Base-by-base conservation (phyloP, 2,888 invertebrate genomes). In the Idaea biselata region DNA sequence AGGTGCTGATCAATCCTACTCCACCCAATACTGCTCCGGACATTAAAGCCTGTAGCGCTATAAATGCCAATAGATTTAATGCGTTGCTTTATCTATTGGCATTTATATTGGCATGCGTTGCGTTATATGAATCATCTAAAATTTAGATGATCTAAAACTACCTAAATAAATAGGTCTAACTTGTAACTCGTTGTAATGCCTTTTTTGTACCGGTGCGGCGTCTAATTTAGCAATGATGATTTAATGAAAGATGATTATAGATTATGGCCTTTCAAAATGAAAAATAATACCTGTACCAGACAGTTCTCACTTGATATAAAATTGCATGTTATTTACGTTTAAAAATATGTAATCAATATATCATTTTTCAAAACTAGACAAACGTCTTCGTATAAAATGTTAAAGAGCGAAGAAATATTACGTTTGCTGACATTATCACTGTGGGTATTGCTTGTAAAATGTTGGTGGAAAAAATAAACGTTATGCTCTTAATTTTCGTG, bases 311-410 rank as follows among this genome's bases (percentile, higher is more conserved):
- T 65, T 55, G 16, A 33, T n/a, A n/a, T n/a, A n/a, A 69, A 80
- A 74, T 83, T 76, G 75, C 73, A 66, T 70, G 68, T 74, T 68
- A 73, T 70, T 64, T 65, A 63, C 67, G 71, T 73, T 25, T 70
- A 54, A 66, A 68, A 65, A 61, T 63, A 68, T 78, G 65, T 75
- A 72, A 84, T 87, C 79, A 82, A 79, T 80, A 77, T 76, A 72
- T 82, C 76, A 81, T 67, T 64, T 67, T 59, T 62, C 58, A 44
- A 72, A 73, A 76, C 72, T 73, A 74, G 66, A 62, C 66, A 63
- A 70, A 66, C 68, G 67, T 70, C 68, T 73, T 63, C 60, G 63
- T 80, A 78, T 84, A 83, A 25, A 77, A 83, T 76, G 73, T 44
- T 14, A 44, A 44, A 44, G 6, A 14, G 44, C 14, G 14, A 44